phyloP scores from a whole-genome alignment of 2,113 vertebrate species.

The Aspiorhynchus laticeps region DNA sequence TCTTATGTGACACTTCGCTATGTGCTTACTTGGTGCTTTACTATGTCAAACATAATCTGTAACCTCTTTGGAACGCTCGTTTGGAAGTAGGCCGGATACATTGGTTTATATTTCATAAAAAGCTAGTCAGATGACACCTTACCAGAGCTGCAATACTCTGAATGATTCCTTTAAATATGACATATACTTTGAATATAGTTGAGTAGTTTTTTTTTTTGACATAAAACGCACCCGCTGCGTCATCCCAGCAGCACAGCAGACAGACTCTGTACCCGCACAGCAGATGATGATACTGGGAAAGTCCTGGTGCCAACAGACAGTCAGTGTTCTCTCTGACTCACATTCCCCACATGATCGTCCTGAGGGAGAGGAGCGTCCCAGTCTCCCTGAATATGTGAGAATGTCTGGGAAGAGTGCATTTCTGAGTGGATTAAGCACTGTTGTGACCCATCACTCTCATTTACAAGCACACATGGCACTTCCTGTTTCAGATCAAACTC shows the following conservation, averaged over 20 bases:
- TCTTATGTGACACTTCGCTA: not conserved
- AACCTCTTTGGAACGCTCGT: no score
- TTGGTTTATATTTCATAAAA: not conserved
- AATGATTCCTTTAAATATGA: not conserved
- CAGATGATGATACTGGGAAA: not conserved
- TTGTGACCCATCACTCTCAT: not conserved
- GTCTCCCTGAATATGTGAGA: not conserved
- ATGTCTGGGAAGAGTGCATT: not conserved
- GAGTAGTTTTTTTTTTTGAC: not conserved
- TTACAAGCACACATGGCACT: not conserved
- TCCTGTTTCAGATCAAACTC: not conserved
- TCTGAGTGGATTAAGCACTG: not conserved
- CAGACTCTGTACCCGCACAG: not conserved
- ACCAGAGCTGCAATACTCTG: not conserved
- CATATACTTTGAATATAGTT: not conserved
- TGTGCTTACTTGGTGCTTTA: not conserved
- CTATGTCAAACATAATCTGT: no score
- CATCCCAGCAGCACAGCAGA: not conserved
- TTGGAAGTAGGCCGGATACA: not conserved
- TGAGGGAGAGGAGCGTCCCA: slow-evolving; percentile 12
- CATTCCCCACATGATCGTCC: not conserved
- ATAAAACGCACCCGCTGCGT: not conserved
- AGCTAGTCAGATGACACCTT: not conserved
- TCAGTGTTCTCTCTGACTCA: not conserved
- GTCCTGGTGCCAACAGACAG: not conserved